These are phyloP conservation scores for Cyanocitta stelleri DNA, from an alignment of 2,113 vertebrate species.

Conservation along the genomic window DNA sequence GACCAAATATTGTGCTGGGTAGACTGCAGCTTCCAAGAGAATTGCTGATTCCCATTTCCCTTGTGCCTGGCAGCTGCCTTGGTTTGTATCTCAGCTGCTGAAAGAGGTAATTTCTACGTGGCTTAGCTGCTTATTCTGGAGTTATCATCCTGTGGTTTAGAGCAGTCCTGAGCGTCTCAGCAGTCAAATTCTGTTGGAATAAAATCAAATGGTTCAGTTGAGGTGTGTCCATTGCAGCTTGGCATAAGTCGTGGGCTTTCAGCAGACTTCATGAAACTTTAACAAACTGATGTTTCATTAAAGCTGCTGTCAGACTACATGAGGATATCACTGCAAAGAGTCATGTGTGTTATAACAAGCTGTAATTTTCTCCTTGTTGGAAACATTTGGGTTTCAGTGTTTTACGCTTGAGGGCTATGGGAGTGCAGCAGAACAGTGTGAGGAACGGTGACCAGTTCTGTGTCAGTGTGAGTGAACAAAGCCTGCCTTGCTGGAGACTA, in stretches of 20 bases:
- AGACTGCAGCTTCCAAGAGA: not conserved
- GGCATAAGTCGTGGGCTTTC: not conserved
- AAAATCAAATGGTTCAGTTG: not conserved
- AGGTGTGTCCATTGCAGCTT: accelerated
- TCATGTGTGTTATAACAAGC: not conserved
- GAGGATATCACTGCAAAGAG: not conserved
- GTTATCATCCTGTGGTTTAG: not conserved
- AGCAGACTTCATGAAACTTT: not conserved
- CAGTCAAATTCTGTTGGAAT: not conserved
- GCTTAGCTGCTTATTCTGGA: not conserved
- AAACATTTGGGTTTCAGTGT: not conserved
- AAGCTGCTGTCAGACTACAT: not conserved
- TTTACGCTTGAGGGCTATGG: not conserved
- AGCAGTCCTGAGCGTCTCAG: not conserved
- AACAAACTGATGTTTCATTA: not conserved
- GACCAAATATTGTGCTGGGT: not conserved
- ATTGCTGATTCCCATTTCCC: not conserved
- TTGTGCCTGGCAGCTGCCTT: not conserved
- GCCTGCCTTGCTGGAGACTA: not conserved
- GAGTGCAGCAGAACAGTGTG: not conserved
- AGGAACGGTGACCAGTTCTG: not conserved
- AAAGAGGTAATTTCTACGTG: accelerated
- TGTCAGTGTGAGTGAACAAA: not conserved
- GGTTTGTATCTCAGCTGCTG: not conserved
- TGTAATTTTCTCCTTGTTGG: accelerated